Evolutionary conservation across 1,140 invertebrate species (phyloP).

Genomic region (Nebria ingens): DNA sequence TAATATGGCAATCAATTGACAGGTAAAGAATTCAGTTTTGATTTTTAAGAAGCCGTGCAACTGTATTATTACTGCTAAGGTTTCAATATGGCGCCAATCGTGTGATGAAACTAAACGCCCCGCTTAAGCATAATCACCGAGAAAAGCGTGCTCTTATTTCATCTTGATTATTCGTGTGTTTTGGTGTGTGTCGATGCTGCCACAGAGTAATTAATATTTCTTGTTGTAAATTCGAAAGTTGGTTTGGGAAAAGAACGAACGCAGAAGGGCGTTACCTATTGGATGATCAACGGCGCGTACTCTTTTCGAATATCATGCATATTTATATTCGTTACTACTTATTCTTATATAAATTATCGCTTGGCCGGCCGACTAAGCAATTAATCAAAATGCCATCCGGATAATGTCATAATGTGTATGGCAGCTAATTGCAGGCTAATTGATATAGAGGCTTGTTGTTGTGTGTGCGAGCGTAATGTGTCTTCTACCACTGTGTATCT

Average conservation of each 20-base stretch:
- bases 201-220: not conserved
- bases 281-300: not conserved
- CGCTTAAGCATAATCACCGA: not conserved
- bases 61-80: too few relatives aligned
- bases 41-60: too few relatives aligned
- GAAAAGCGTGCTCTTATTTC: not conserved
- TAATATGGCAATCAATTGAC: too few relatives aligned
- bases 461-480: too few relatives aligned
- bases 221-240: too few relatives aligned
- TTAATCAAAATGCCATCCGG: constrained; percentile 3
- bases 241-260: not conserved
- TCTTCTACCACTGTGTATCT: not conserved
- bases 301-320: not conserved
- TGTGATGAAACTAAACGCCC: not conserved
- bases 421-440: constrained; percentile 5
- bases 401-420: constrained; percentile 7
- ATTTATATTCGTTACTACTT: not conserved
- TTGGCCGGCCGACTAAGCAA: not conserved
- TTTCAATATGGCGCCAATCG: too few relatives aligned
- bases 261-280: too few relatives aligned
- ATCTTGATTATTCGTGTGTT: not conserved
- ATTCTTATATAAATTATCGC: not conserved
- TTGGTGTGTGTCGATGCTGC: too few relatives aligned
- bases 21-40: too few relatives aligned
- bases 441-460: constrained; percentile 4